A percentile compares a stretch with the other conserved stretches of the same genome.
Conservation (phyloP, 2,797 vertebrate species). For the Chaenodraco wilsoni region DNA sequence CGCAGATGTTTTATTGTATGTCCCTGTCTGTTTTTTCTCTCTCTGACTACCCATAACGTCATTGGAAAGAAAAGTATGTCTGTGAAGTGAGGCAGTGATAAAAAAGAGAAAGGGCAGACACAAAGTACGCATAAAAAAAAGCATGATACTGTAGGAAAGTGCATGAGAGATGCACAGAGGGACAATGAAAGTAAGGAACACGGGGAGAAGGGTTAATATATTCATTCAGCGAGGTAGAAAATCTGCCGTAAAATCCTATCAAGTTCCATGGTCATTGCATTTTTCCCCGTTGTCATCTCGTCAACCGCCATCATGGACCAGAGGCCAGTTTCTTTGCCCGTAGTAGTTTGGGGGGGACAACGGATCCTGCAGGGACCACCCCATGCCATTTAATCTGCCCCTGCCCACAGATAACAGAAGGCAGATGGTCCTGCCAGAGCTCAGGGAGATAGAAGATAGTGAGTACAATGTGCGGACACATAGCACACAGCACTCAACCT, state of each 20-base stretch:
- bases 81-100: slow-evolving; percentile 15
- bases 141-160: slow-evolving; percentile 25
- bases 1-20: slow-evolving; percentile 7
- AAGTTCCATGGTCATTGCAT: slow-evolving; percentile 49
- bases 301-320: slow-evolving; percentile 55
- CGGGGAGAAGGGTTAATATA: slow-evolving; percentile 31
- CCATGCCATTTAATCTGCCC: slow-evolving; percentile 81
- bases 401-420: slow-evolving; percentile 78
- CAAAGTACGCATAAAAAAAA: slow-evolving; percentile 19
- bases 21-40: neutral
- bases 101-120: slow-evolving; percentile 9
- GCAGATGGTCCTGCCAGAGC: slow-evolving; percentile 77
- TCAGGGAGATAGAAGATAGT: slow-evolving; percentile 65
- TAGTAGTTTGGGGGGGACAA: slow-evolving; percentile 55
- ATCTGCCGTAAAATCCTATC: slow-evolving; percentile 65
- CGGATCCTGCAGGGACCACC: slow-evolving; percentile 71
- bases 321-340: slow-evolving; percentile 46
- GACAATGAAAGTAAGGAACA: slow-evolving; percentile 33
- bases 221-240: slow-evolving; percentile 55
- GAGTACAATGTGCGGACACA: slow-evolving; percentile 62
- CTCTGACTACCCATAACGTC: slow-evolving; percentile 6
- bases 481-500: slow-evolving; percentile 57
- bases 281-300: slow-evolving; percentile 31
- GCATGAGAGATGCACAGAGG: slow-evolving; percentile 16
- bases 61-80: slow-evolving; percentile 26